These are phyloP conservation scores for Oceanites oceanicus DNA, from an alignment of 2,113 vertebrate species.

Conservation along the genomic window DNA sequence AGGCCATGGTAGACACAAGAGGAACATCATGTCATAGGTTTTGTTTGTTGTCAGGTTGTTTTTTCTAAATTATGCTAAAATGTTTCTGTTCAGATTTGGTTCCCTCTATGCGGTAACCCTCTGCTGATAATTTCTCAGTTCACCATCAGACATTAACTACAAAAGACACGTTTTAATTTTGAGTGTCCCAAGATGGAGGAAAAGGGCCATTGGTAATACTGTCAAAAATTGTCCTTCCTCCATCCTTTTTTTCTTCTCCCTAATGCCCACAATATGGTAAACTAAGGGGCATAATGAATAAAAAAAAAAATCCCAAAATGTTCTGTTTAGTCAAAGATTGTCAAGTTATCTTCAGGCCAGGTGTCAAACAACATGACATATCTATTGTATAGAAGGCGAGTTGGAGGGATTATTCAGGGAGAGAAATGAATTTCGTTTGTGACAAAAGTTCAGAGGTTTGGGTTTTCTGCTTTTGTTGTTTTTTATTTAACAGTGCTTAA, in stretches of 20 bases:
- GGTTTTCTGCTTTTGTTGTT: neutral
- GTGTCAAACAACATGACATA: neutral
- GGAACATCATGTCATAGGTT: neutral
- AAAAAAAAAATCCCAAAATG: neutral
- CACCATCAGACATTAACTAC: neutral
- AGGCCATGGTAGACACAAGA: neutral
- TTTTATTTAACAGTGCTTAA: conserved; percentile 47
- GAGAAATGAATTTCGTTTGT: conserved; percentile 19
- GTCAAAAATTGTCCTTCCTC: neutral
- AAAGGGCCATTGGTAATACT: neutral
- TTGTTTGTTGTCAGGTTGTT: neutral
- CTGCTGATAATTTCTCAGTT: neutral
- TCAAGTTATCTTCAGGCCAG: neutral
- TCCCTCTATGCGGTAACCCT: neutral
- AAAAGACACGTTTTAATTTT: neutral
- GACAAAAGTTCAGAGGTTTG: conserved; percentile 4
- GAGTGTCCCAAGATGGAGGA: neutral
- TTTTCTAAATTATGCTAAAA: conserved; percentile 4
- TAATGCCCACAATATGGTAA: neutral
- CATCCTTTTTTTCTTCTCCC: neutral
- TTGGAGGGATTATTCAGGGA: neutral
- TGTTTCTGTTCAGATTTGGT: neutral
- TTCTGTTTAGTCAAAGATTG: neutral
- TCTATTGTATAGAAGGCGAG: neutral
- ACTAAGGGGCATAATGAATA: neutral